Conservation (phyloP, 2,888 invertebrate species). For the Drosophila koepferae region DNA sequence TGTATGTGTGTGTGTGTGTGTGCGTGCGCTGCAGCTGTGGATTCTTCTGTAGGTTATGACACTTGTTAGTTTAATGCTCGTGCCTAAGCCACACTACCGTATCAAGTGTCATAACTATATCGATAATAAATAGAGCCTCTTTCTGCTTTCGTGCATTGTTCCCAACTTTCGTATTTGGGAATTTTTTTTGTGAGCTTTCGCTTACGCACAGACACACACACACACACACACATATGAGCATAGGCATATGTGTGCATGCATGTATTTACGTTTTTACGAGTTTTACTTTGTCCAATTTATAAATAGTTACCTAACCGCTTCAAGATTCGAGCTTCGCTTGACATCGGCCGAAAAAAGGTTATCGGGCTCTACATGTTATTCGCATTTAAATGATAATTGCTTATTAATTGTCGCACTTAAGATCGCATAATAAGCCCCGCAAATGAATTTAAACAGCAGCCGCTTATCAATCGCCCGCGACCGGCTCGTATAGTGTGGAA, state of each 20-base stretch:
- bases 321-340: slow-evolving; percentile 9
- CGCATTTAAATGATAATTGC: slow-evolving; percentile 52
- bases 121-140: slow-evolving; percentile 4
- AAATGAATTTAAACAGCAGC: slow-evolving; percentile 22
- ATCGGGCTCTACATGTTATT: slow-evolving; percentile 44
- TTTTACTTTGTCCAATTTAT: slow-evolving; percentile 7
- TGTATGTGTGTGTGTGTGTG: not conserved
- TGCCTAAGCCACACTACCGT: not conserved
- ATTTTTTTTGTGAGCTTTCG: slow-evolving; percentile 22
- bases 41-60: slow-evolving; percentile 7
- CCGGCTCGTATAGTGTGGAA: slow-evolving; percentile 12
- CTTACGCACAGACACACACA: not conserved
- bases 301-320: slow-evolving; percentile 29
- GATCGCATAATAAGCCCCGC: slow-evolving; percentile 33
- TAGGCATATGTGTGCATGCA: not conserved
- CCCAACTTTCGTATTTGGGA: not conserved
- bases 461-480: slow-evolving; percentile 36
- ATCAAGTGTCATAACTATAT: slow-evolving; percentile 10
- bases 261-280: not conserved
- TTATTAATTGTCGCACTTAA: slow-evolving; percentile 65
- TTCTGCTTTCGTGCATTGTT: not conserved
- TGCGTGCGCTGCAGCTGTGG: not conserved
- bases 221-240: not conserved
- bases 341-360: slow-evolving; percentile 52
- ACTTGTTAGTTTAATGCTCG: slow-evolving; percentile 22